These are phyloP conservation scores for Myiotriccus ornatus DNA, from an alignment of 2,797 vertebrate species.

Conservation along the genomic window DNA sequence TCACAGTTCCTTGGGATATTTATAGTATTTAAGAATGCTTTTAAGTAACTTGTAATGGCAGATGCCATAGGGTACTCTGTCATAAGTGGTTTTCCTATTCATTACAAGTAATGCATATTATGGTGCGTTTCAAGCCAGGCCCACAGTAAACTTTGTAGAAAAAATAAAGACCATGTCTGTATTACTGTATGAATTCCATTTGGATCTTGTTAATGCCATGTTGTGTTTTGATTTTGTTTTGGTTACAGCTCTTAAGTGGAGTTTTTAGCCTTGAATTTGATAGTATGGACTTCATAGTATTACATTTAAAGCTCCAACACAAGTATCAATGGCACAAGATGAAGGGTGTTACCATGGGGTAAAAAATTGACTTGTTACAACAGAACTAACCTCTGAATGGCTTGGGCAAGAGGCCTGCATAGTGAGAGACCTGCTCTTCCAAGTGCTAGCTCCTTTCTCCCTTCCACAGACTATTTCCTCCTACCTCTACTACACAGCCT, in stretches of 20 bases:
- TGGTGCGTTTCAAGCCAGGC: neutral
- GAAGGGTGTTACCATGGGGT: neutral
- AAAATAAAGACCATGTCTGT: neutral
- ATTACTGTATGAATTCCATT: neutral
- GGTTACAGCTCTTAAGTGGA: neutral
- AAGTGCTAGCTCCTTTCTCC: neutral
- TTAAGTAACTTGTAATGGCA: slow-evolving; percentile 27
- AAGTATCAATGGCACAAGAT: neutral
- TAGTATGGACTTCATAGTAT: neutral
- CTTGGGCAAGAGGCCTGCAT: neutral
- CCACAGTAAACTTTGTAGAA: neutral
- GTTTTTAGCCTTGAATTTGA: neutral
- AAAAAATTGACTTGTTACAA: neutral
- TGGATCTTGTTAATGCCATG: slow-evolving; percentile 16
- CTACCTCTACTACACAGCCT: neutral
- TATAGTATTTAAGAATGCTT: slow-evolving; percentile 47
- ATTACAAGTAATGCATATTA: neutral
- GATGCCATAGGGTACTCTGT: slow-evolving; percentile 31
- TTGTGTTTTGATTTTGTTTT: neutral
- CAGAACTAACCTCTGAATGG: neutral
- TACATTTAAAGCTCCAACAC: neutral
- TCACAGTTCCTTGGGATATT: slow-evolving; percentile 23
- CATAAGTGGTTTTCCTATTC: slow-evolving; percentile 35
- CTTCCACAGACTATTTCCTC: neutral
- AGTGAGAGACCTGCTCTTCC: neutral